Percentiles rank a stretch among this genome's conserved stretches.
phyloP scores from a whole-genome alignment of 2,797 vertebrate genomes.

The Coendou prehensilis region DNA sequence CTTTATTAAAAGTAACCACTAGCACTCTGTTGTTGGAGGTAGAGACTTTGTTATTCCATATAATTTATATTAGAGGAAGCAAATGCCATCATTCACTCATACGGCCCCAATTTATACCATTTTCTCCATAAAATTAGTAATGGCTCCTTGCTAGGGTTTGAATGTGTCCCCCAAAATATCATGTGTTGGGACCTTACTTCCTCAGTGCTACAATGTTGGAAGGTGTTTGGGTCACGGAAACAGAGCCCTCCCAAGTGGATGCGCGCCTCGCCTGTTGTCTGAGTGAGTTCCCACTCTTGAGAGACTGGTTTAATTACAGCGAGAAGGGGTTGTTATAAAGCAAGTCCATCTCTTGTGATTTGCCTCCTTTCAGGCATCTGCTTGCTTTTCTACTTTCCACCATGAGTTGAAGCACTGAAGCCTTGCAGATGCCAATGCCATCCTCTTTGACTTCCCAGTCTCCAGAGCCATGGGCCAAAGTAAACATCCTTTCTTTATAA shows the following conservation, averaged over 20 bases:
- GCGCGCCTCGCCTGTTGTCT: neutral
- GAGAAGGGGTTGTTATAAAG: neutral
- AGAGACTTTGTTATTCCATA: neutral
- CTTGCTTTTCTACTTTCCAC: neutral
- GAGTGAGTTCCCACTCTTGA: neutral
- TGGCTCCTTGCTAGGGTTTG: neutral
- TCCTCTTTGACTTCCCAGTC: neutral
- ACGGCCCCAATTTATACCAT: neutral
- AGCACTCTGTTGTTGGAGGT: neutral
- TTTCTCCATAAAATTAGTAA: neutral
- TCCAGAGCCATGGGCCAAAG: neutral
- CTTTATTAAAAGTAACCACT: constrained; percentile 1
- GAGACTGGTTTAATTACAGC: no score
- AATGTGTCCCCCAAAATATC: neutral
- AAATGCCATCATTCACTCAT: neutral
- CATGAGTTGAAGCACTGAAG: neutral
- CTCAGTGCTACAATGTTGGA: neutral
- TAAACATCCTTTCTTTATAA: neutral
- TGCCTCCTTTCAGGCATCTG: neutral
- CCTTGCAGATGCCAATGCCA: neutral
- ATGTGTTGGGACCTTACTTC: neutral
- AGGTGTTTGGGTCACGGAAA: neutral
- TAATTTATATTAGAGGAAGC: neutral
- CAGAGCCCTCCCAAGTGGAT: neutral
- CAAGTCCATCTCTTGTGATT: neutral